Percentiles rank a stretch among this genome's conserved stretches.
phyloP scores from a whole-genome alignment of 2,888 invertebrate species.

The Erebia ligea region DNA sequence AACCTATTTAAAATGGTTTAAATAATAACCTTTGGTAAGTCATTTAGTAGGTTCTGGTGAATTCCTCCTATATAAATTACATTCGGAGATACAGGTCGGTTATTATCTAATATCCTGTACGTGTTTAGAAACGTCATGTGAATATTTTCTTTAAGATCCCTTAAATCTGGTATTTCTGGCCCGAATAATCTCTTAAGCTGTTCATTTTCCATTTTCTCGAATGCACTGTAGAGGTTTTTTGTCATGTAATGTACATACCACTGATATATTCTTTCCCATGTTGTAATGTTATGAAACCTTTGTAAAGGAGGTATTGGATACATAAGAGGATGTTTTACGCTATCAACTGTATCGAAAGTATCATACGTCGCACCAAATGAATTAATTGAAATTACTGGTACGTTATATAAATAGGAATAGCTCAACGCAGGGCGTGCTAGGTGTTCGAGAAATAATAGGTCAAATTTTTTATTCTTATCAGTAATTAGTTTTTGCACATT shows the following conservation, averaged over 20 bases:
- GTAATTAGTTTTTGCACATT: constrained; percentile 33
- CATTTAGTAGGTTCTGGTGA: constrained; percentile 54
- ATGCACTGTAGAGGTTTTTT: not conserved
- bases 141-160: constrained; percentile 48
- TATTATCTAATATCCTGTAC: constrained; percentile 60
- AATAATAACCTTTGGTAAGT: constrained; percentile 57
- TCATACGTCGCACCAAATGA: constrained; percentile 46
- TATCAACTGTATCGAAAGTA: constrained; percentile 41
- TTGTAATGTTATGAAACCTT: constrained; percentile 45
- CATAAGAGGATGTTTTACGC: constrained; percentile 43
- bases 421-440: constrained; percentile 41
- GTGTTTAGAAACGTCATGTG: constrained; percentile 67
- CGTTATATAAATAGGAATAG: constrained; percentile 48
- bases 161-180: constrained; percentile 44
- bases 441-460: constrained; percentile 51
- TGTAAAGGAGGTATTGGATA: constrained; percentile 42
- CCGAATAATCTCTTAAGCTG: constrained; percentile 48
- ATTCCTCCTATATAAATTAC: constrained; percentile 67
- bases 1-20: no score
- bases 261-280: constrained; percentile 46
- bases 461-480: constrained; percentile 42
- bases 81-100: constrained; percentile 63
- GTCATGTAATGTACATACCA: not conserved
- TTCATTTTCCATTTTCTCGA: constrained; percentile 39
- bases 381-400: constrained; percentile 50